Evolutionary conservation across 2,888 invertebrate genomes (phyloP).

Genomic region (Schrankia costaestrigalis): DNA sequence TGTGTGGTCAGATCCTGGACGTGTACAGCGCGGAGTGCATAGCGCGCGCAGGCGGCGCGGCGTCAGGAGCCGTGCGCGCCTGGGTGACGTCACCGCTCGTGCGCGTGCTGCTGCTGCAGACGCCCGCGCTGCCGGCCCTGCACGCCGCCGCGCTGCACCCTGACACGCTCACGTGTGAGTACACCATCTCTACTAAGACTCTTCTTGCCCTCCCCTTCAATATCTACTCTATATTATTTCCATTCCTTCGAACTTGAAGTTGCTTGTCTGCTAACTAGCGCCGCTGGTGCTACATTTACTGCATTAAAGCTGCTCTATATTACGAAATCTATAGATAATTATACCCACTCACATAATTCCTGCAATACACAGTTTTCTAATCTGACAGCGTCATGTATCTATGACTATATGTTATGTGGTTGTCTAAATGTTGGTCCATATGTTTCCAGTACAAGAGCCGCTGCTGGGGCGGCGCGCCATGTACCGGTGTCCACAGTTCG

Average conservation of each 20-base stretch:
- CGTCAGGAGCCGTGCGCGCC: slow-evolving; percentile 38
- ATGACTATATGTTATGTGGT: no score
- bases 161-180: slow-evolving; percentile 18
- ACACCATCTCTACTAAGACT: neutral
- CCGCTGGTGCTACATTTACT: no score
- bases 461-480: slow-evolving; percentile 41
- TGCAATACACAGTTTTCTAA: no score
- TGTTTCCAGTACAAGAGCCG: slow-evolving; percentile 42
- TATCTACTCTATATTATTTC: no score
- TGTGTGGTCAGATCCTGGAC: slow-evolving; percentile 49
- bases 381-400: no score
- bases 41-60: slow-evolving; percentile 39
- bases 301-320: no score
- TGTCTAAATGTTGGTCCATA: no score
- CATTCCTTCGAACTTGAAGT: no score
- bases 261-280: no score
- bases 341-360: no score
- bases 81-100: slow-evolving; percentile 23
- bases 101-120: slow-evolving; percentile 57
- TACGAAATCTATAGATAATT: no score
- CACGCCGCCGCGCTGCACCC: slow-evolving; percentile 8
- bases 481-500: slow-evolving; percentile 48
- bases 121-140: slow-evolving; percentile 47
- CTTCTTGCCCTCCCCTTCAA: neutral
- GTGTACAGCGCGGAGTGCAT: slow-evolving; percentile 35